Evolutionary conservation across 2,797 vertebrate species (phyloP).

Genomic region (Sebastes aleutianus): DNA sequence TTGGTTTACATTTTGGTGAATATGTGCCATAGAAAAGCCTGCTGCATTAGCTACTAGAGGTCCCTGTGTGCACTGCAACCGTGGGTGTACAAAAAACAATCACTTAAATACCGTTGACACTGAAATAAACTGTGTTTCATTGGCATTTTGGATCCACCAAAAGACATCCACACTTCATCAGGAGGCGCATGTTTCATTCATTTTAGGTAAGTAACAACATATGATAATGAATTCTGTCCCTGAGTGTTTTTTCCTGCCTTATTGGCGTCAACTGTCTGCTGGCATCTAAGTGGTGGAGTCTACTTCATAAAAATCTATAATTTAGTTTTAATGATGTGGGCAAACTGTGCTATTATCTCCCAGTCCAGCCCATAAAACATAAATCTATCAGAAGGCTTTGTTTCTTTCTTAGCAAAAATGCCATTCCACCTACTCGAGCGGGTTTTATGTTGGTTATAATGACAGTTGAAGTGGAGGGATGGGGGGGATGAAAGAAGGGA

Average conservation of each 20-base stretch:
- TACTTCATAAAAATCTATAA: slow-evolving; percentile 33
- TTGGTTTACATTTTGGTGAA: no score
- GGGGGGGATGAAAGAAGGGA: slow-evolving; percentile 1
- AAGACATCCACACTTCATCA: background rate
- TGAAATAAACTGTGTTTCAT: background rate
- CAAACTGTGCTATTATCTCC: slow-evolving; percentile 38
- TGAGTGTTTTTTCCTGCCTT: background rate
- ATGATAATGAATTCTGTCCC: background rate
- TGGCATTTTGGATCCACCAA: background rate
- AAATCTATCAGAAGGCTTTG: slow-evolving; percentile 36
- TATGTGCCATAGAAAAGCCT: no score
- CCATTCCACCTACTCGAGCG: slow-evolving; percentile 42
- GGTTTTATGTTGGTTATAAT: slow-evolving; percentile 43
- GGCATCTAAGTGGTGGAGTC: background rate
- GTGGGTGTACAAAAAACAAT: background rate
- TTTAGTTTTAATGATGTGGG: slow-evolving; percentile 33
- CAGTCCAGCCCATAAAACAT: slow-evolving; percentile 30
- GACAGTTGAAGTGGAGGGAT: slow-evolving; percentile 41
- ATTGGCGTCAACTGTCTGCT: slow-evolving; percentile 4
- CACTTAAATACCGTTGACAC: background rate
- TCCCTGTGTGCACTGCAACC: background rate
- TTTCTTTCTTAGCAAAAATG: slow-evolving; percentile 30
- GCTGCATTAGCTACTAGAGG: no score
- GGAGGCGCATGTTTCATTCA: background rate
- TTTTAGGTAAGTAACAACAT: background rate